Conservation (phyloP, 1,140 invertebrate species). For the Andrena cerasifolii region DNA sequence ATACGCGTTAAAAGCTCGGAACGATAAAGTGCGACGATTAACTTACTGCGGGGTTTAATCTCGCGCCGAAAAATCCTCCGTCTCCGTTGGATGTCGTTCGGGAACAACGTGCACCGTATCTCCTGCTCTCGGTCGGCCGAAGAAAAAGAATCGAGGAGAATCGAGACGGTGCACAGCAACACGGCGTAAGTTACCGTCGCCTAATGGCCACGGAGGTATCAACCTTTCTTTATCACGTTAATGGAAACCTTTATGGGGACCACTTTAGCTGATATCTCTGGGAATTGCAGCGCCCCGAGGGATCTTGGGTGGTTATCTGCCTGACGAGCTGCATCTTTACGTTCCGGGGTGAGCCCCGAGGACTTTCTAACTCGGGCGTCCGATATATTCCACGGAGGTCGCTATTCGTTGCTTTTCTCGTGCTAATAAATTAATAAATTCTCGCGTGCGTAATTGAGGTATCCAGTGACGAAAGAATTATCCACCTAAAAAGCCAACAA, state of each 20-base stretch:
- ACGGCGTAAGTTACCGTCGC: slow-evolving; percentile 42
- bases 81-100: slow-evolving; percentile 13
- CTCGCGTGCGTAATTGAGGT: background rate
- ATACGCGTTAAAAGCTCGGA: slow-evolving; percentile 59
- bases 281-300: slow-evolving; percentile 32
- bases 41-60: slow-evolving; percentile 41
- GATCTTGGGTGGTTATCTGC: slow-evolving; percentile 65
- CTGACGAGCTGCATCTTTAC: slow-evolving; percentile 44
- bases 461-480: background rate
- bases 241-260: slow-evolving; percentile 69
- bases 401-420: background rate
- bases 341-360: slow-evolving; percentile 6
- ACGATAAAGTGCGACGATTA: slow-evolving; percentile 62
- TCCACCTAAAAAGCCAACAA: background rate
- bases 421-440: background rate
- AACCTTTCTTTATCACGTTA: slow-evolving; percentile 68
- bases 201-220: slow-evolving; percentile 61
- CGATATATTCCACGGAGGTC: background rate
- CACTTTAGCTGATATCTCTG: slow-evolving; percentile 65
- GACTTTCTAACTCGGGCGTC: slow-evolving; percentile 15
- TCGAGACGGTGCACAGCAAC: slow-evolving; percentile 24
- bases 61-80: slow-evolving; percentile 27
- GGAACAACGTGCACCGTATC: slow-evolving; percentile 37
- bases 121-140: background rate
- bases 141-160: slow-evolving; percentile 24